Percentiles rank a stretch among this genome's conserved stretches.
Evolutionary conservation across 2,888 invertebrate genomes (phyloP).

Genomic region (Orthosia gracilis): DNA sequence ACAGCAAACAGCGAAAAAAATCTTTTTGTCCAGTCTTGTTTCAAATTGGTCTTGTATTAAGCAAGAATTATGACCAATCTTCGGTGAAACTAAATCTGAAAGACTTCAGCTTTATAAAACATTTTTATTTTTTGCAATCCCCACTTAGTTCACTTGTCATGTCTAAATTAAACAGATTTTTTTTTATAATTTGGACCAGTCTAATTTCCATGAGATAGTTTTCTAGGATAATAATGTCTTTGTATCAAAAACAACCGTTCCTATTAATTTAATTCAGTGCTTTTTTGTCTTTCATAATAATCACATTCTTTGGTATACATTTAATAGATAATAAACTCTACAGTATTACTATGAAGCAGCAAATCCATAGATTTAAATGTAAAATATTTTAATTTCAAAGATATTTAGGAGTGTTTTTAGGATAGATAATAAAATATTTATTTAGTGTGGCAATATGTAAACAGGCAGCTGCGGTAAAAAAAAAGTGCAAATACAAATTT

Average conservation of each 20-base stretch:
- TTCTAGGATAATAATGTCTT: constrained; percentile 11
- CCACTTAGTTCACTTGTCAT: constrained; percentile 48
- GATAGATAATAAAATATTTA: constrained; percentile 3
- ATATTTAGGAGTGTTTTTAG: neutral
- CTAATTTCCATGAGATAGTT: constrained; percentile 11
- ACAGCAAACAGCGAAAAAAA: constrained; percentile 17
- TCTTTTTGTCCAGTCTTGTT: constrained; percentile 56
- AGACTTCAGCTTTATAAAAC: no score
- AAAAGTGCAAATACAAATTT: constrained; percentile 23
- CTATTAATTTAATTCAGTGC: neutral
- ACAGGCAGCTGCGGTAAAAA: constrained; percentile 36
- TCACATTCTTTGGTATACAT: constrained; percentile 51
- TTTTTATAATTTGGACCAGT: constrained; percentile 16
- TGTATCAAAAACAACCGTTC: neutral
- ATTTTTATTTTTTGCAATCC: neutral
- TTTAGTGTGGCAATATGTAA: constrained; percentile 21
- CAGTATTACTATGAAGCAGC: neutral
- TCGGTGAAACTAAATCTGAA: constrained; percentile 10
- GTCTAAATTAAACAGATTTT: constrained; percentile 19
- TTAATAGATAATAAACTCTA: constrained; percentile 16
- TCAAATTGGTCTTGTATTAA: constrained; percentile 57
- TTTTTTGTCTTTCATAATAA: constrained; percentile 48
- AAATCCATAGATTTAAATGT: neutral
- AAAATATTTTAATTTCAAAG: constrained; percentile 2
- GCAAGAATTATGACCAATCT: constrained; percentile 51